Evolutionary conservation across 1,140 invertebrate species (phyloP).

Genomic region (Scylla paramamosain): DNA sequence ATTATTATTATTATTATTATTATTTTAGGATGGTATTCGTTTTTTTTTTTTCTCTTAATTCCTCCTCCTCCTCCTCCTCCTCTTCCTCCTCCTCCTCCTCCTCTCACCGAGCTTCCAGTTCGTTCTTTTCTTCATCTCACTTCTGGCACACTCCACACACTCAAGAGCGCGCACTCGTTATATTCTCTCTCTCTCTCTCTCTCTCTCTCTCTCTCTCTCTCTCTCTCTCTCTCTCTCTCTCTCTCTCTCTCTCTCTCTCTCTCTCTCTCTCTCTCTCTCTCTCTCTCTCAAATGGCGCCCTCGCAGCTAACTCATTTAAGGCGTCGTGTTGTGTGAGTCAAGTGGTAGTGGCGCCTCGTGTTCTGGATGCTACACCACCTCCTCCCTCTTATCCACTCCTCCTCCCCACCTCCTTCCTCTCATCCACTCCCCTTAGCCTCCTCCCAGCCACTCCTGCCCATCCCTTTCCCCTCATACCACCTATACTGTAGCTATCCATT

Average conservation of each 20-base stretch:
- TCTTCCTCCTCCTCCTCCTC: neutral
- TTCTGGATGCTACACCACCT: too few relatives aligned
- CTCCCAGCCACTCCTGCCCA: neutral
- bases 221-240: conserved; percentile 20
- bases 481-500: too few relatives aligned
- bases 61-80: neutral
- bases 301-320: too few relatives aligned
- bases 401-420: neutral
- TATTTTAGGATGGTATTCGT: neutral
- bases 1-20: too few relatives aligned
- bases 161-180: too few relatives aligned
- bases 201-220: neutral
- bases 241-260: conserved; percentile 20
- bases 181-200: neutral
- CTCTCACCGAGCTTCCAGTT: too few relatives aligned
- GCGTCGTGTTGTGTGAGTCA: too few relatives aligned
- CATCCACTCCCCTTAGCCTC: too few relatives aligned
- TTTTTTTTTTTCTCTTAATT: neutral
- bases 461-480: neutral
- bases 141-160: too few relatives aligned
- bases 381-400: neutral
- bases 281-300: neutral
- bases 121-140: too few relatives aligned
- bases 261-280: neutral
- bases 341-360: too few relatives aligned